phyloP scores from a whole-genome alignment of 2,888 invertebrate genomes.

The Idaea aversata region DNA sequence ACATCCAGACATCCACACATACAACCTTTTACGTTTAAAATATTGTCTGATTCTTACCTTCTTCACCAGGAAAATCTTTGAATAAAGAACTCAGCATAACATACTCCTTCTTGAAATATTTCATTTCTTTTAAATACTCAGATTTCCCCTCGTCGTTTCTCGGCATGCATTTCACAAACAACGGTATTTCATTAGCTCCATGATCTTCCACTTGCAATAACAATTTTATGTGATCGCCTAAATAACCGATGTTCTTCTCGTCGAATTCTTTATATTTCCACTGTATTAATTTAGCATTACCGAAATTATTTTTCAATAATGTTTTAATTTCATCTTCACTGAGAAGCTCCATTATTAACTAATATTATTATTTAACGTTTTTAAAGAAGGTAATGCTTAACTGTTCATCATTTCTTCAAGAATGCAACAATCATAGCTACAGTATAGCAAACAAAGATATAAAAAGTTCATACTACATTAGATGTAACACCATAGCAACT shows the following conservation, averaged over 20 bases:
- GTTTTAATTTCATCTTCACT: constrained; percentile 43
- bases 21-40: too few relatives aligned
- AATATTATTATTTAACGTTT: background rate
- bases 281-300: constrained; percentile 34
- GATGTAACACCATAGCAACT: background rate
- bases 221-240: constrained; percentile 64
- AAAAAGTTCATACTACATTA: background rate
- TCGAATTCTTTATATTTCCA: constrained; percentile 52
- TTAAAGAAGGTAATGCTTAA: background rate
- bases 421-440: background rate
- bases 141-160: constrained; percentile 70
- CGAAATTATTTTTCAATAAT: constrained; percentile 41
- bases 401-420: background rate
- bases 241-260: constrained; percentile 57
- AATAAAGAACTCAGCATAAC: constrained; percentile 58
- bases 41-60: constrained; percentile 53
- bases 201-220: constrained; percentile 38
- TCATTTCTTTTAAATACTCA: constrained; percentile 49
- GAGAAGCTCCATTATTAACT: constrained; percentile 46
- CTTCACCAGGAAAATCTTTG: constrained; percentile 42
- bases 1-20: too few relatives aligned
- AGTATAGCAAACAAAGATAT: background rate
- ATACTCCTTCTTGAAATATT: constrained; percentile 62
- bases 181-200: constrained; percentile 41
- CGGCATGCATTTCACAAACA: constrained; percentile 83